Conservation (phyloP, 2,888 invertebrate genomes). For the Calliscelio sp. region DNA sequence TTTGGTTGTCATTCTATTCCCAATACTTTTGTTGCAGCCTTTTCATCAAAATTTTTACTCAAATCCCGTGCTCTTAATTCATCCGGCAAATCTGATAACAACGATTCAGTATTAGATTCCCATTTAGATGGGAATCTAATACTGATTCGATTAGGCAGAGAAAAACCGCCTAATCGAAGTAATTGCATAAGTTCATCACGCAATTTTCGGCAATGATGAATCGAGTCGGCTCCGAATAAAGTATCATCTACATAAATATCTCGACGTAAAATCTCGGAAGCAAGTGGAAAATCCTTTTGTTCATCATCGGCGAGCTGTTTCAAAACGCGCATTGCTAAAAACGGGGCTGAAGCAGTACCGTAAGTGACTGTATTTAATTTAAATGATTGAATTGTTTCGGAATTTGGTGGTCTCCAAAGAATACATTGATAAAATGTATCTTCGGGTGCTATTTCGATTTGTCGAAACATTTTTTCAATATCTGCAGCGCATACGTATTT, state of each 20-base stretch:
- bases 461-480: conserved; percentile 26
- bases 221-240: conserved; percentile 15
- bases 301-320: conserved; percentile 22
- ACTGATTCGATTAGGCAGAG: neutral
- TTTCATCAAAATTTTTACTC: neutral
- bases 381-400: conserved; percentile 6
- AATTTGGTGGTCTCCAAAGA: conserved; percentile 11
- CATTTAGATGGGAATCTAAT: conserved; percentile 46
- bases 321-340: conserved; percentile 1
- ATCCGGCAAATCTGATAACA: neutral
- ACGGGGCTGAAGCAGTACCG: conserved; percentile 23
- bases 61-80: neutral
- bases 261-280: neutral
- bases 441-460: conserved; percentile 8
- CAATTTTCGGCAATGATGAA: neutral
- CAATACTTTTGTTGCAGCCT: neutral
- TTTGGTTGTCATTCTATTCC: conserved; percentile 5
- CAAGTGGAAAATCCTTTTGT: neutral
- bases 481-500: neutral
- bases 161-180: conserved; percentile 29
- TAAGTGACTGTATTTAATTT: conserved; percentile 2
- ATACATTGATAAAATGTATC: conserved; percentile 39
- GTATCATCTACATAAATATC: conserved; percentile 48
- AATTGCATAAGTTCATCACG: conserved; percentile 19
- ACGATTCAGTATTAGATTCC: conserved; percentile 16